A percentile compares a stretch with the other conserved stretches of the same genome.
Evolutionary conservation across 2,113 vertebrate species (phyloP).

Genomic region (Epinephelus lanceolatus): DNA sequence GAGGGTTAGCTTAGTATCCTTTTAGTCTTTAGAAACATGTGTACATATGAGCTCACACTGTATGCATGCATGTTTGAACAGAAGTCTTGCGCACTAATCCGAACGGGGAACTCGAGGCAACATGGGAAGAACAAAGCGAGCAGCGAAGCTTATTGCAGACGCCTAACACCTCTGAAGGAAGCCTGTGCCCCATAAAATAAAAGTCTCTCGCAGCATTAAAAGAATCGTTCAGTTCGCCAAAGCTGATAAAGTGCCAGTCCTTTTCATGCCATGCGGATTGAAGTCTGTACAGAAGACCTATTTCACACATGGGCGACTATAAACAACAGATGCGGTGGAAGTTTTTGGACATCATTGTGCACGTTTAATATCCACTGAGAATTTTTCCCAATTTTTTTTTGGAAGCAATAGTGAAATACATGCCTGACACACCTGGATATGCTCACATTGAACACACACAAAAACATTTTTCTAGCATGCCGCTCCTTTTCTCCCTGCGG

Average conservation of each 20-base stretch:
- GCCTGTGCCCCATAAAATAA: constrained; percentile 48
- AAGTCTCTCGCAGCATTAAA: constrained; percentile 43
- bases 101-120: constrained; percentile 40
- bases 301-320: constrained; percentile 54
- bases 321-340: constrained; percentile 35
- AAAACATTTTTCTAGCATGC: constrained; percentile 10
- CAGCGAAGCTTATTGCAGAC: constrained; percentile 22
- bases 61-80: constrained; percentile 21
- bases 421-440: constrained; percentile 32
- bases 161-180: constrained; percentile 39
- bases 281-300: constrained; percentile 16
- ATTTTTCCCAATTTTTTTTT: background rate
- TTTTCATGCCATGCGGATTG: constrained; percentile 30
- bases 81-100: constrained; percentile 21
- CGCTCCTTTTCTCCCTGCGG: constrained; percentile 15
- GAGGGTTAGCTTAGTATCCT: constrained; percentile 20
- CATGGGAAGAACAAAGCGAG: constrained; percentile 36
- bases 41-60: constrained; percentile 8
- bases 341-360: constrained; percentile 25
- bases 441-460: constrained; percentile 16
- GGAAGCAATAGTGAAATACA: background rate
- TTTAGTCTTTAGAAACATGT: background rate
- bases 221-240: constrained; percentile 21
- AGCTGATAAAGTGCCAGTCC: constrained; percentile 22
- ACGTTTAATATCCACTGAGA: background rate